Evolutionary conservation across 92 coral and sea anemone genomes (phyloP).

Genomic region (Parazoanthus atlanticus): DNA sequence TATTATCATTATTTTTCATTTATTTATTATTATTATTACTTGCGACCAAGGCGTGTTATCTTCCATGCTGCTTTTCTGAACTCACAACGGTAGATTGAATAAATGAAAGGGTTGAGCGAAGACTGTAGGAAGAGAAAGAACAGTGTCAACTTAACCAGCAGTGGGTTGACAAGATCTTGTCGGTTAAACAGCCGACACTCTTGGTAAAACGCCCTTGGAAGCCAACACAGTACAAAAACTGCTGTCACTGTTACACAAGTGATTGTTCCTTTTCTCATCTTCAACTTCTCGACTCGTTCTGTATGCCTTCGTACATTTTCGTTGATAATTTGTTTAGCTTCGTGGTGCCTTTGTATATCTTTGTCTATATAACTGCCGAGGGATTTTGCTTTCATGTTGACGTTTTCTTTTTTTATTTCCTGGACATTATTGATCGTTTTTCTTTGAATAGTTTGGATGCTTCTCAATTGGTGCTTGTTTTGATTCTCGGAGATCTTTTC

Average conservation of each 20-base stretch:
- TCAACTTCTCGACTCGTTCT: constrained; percentile 16
- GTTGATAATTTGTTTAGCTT: neutral
- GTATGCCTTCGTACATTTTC: neutral
- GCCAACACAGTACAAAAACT: constrained; percentile 68
- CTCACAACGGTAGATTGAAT: constrained; percentile 63
- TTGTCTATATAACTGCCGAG: neutral
- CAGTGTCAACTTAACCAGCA: constrained; percentile 51
- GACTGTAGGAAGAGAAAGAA: constrained; percentile 71
- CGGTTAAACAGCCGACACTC: constrained; percentile 53
- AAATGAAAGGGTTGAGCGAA: constrained; percentile 65
- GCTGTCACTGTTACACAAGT: constrained; percentile 65
- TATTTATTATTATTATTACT: neutral
- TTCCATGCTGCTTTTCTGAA: constrained; percentile 55
- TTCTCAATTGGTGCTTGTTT: no score
- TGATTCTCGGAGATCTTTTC: no score
- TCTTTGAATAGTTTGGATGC: no score
- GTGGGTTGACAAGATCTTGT: constrained; percentile 58
- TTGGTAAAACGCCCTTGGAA: constrained; percentile 69
- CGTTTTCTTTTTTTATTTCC: neutral
- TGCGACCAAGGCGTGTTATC: neutral
- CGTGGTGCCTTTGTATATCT: neutral
- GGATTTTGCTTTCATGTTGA: neutral
- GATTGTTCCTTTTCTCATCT: constrained; percentile 65
- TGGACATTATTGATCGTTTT: no score
- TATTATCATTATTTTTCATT: no score